Conservation (phyloP, 2,888 invertebrate genomes). For the Cistogaster globosa region DNA sequence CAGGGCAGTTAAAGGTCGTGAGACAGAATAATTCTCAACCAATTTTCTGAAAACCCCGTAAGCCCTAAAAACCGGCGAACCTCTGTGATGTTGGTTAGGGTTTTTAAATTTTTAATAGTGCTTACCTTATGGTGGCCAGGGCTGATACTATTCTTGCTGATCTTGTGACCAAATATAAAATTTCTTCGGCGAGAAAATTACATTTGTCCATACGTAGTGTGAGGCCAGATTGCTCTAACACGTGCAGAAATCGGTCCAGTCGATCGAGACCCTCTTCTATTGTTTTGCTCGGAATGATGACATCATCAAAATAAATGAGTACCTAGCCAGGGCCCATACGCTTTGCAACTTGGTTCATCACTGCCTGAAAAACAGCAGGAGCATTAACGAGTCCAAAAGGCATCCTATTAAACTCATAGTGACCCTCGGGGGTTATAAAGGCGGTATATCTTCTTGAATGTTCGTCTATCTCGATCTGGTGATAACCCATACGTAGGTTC, state of each 20-base stretch:
- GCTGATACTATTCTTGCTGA: background rate
- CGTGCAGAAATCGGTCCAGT: too few species aligned
- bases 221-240: too few species aligned
- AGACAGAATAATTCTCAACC: constrained; percentile 51
- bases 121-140: constrained; percentile 28
- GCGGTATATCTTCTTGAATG: too few species aligned
- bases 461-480: too few species aligned
- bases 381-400: constrained; percentile 68
- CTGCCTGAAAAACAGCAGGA: constrained; percentile 57
- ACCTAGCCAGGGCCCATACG: too few species aligned
- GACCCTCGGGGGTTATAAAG: constrained; percentile 53
- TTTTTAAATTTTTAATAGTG: constrained; percentile 33
- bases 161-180: background rate
- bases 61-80: constrained; percentile 67
- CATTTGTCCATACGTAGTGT: too few species aligned
- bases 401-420: constrained; percentile 67
- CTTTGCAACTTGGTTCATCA: background rate
- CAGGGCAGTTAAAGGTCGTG: constrained; percentile 41
- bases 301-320: too few species aligned
- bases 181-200: too few species aligned
- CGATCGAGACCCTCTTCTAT: too few species aligned
- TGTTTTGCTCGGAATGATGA: too few species aligned
- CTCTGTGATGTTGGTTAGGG: constrained; percentile 49
- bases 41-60: constrained; percentile 69
- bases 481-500: too few species aligned